Conservation (phyloP, 1,140 invertebrate species). For the Aricia agestis region DNA sequence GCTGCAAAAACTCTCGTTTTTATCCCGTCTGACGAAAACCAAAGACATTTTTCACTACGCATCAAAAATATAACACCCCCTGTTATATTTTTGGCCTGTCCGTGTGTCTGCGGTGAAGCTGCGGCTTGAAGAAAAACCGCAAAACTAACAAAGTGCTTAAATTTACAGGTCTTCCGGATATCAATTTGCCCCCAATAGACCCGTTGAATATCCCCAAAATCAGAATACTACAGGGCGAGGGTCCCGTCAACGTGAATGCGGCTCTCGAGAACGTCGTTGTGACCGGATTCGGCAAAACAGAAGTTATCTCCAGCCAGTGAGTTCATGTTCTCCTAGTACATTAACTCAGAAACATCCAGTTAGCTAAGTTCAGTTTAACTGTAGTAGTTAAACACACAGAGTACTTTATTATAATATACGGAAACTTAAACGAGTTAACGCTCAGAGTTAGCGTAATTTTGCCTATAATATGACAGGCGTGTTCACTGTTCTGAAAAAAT, state of each 20-base stretch:
- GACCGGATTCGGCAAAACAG: constrained; percentile 79
- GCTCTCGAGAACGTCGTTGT: constrained; percentile 80
- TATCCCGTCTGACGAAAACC: no score
- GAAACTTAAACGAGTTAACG: no score
- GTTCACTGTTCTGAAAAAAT: no score
- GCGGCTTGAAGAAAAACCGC: no score
- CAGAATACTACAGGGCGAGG: constrained; percentile 80
- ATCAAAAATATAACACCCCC: no score
- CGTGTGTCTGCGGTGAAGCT: no score
- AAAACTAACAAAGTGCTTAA: not conserved
- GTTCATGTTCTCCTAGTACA: constrained; percentile 50
- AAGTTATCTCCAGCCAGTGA: constrained; percentile 79
- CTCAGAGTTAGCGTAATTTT: no score
- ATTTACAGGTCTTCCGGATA: constrained; percentile 74
- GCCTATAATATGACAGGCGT: no score
- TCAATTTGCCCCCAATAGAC: constrained; percentile 78
- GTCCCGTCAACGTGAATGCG: constrained; percentile 82
- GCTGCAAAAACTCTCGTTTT: no score
- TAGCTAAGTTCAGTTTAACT: not conserved
- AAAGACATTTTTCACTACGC: no score
- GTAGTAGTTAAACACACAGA: not conserved
- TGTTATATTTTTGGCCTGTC: no score
- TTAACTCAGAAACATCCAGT: constrained; percentile 3
- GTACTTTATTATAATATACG: no score
- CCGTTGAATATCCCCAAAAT: constrained; percentile 81